Percentiles rank a stretch among this genome's conserved stretches.
Evolutionary conservation across 2,888 invertebrate species (phyloP).

Genomic region (Hydriomena furcata): DNA sequence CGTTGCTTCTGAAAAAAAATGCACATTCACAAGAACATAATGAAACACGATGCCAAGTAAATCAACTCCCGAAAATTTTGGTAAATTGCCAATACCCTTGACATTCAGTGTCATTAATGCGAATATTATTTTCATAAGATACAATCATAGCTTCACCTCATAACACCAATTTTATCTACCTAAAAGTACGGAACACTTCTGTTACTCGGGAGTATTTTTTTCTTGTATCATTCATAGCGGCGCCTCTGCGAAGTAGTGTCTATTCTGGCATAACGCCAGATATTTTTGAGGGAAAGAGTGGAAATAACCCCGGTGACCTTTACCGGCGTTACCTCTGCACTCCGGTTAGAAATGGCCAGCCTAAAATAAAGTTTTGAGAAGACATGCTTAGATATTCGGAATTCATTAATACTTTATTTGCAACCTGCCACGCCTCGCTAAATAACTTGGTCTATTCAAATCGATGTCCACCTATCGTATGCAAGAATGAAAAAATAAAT

Average conservation of each 20-base stretch:
- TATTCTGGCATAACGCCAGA: constrained; percentile 46
- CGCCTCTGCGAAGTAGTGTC: constrained; percentile 34
- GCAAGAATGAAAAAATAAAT: too few species aligned
- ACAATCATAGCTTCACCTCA: not conserved
- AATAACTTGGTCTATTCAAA: not conserved
- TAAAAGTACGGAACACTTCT: not conserved
- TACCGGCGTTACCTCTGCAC: constrained; percentile 40
- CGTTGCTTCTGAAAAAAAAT: too few species aligned
- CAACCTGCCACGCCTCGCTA: too few species aligned
- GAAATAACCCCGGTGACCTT: constrained; percentile 52
- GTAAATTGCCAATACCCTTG: constrained; percentile 1
- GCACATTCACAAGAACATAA: not conserved
- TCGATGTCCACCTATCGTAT: too few species aligned
- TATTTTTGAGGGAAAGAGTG: constrained; percentile 41
- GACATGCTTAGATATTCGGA: not conserved
- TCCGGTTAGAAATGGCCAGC: constrained; percentile 11
- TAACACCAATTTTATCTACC: constrained; percentile 3
- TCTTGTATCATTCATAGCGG: constrained; percentile 36
- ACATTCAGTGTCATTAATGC: not conserved
- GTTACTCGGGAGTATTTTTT: constrained; percentile 17
- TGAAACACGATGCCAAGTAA: constrained; percentile 1
- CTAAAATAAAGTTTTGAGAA: not conserved
- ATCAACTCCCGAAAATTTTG: constrained; percentile 8
- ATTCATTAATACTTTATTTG: too few species aligned
- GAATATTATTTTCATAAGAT: too few species aligned